Percentiles rank a stretch among this genome's conserved stretches.
Evolutionary conservation across 2,113 vertebrate species (phyloP).

Genomic region (Microcebus tavaratra): DNA sequence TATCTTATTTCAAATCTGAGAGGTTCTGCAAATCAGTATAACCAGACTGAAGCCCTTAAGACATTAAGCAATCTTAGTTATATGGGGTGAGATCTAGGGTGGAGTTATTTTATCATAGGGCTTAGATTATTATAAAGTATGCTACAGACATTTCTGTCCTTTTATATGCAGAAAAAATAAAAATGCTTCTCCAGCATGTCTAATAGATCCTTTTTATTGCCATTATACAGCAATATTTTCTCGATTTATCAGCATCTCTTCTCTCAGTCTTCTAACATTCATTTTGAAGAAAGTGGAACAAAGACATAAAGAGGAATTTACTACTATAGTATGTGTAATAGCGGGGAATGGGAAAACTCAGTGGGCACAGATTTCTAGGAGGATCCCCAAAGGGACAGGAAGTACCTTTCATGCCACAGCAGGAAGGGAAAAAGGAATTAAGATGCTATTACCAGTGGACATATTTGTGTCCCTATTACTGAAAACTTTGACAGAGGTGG

Average conservation of each 20-base stretch:
- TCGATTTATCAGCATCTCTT: neutral
- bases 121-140: neutral
- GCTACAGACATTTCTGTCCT: neutral
- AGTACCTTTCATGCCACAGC: neutral
- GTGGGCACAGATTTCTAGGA: neutral
- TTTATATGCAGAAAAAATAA: conserved; percentile 20
- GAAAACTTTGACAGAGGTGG: neutral
- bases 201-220: conserved; percentile 26
- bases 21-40: neutral
- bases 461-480: neutral
- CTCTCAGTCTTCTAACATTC: neutral
- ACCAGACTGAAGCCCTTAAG: neutral
- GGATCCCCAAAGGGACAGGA: neutral
- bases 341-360: neutral
- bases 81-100: neutral
- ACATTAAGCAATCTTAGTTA: neutral
- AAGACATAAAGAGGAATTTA: neutral
- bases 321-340: neutral
- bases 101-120: neutral
- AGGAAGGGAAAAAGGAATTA: neutral
- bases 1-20: neutral
- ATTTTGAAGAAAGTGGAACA: conserved; percentile 1
- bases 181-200: neutral
- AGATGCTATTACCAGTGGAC: neutral
- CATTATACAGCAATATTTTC: neutral